phyloP scores from a whole-genome alignment of 1,140 invertebrate species.

The Alviniconcha marisindica region DNA sequence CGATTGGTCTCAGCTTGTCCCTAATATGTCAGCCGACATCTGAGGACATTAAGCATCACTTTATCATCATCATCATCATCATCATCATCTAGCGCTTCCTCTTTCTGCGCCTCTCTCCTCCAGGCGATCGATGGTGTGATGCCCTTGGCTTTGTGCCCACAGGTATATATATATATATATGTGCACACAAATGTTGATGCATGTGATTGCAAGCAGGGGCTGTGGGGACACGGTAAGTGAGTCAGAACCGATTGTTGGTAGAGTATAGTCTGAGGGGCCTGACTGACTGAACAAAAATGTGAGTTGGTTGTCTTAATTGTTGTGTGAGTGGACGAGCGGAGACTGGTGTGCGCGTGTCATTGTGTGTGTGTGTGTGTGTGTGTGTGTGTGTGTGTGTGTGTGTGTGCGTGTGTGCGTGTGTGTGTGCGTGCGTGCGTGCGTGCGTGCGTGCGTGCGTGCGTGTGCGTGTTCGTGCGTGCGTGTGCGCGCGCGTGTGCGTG shows the following conservation, averaged over 20 bases:
- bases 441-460: background rate
- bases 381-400: background rate
- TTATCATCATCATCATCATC: background rate
- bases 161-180: no score
- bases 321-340: background rate
- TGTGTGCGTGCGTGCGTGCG: no score
- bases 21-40: background rate
- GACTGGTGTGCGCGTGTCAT: background rate
- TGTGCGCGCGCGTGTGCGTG: background rate
- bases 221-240: no score
- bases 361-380: background rate
- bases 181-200: no score
- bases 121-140: no score
- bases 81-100: background rate
- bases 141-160: no score
- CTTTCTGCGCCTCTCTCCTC: background rate
- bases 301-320: no score
- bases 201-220: no score
- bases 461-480: background rate
- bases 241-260: no score
- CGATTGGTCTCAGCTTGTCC: background rate
- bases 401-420: background rate
- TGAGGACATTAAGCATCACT: no score
- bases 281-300: no score
- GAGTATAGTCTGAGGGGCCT: no score